Percentiles rank a stretch among this genome's conserved stretches.
phyloP scores from a whole-genome alignment of 2,888 invertebrate genomes.

The Lepidonotus clava region DNA sequence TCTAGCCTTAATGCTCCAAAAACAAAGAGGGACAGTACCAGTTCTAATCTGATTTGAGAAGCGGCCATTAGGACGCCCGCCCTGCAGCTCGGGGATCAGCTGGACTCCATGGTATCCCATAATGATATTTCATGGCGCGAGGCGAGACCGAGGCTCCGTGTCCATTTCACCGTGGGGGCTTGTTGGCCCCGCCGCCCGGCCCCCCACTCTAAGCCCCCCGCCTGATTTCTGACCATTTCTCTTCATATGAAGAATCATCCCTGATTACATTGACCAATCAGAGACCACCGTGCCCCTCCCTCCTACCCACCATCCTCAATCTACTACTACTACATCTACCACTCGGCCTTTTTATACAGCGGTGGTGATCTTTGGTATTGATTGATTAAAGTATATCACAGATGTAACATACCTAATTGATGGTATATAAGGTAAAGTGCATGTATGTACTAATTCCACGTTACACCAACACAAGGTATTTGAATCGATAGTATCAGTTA shows the following conservation, averaged over 20 bases:
- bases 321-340: too few relatives aligned
- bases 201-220: background rate
- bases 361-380: too few relatives aligned
- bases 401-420: too few relatives aligned
- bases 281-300: background rate
- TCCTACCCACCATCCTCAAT: background rate
- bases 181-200: background rate
- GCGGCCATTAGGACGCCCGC: constrained; percentile 13
- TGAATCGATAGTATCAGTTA: too few relatives aligned
- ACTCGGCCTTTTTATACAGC: too few relatives aligned
- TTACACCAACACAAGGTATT: too few relatives aligned
- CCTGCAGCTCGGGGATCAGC: background rate
- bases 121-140: constrained; percentile 22
- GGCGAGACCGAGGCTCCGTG: background rate
- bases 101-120: constrained; percentile 22
- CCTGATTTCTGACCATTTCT: constrained; percentile 17
- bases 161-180: constrained; percentile 6
- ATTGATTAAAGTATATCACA: too few relatives aligned
- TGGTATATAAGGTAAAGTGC: too few relatives aligned
- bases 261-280: constrained; percentile 36
- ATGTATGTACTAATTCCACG: too few relatives aligned
- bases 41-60: constrained; percentile 43
- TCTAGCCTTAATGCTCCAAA: constrained; percentile 44
- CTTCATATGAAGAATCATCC: constrained; percentile 34
- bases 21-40: constrained; percentile 28